phyloP scores from a whole-genome alignment of 2,888 invertebrate species.

The Nomada ferruginata region DNA sequence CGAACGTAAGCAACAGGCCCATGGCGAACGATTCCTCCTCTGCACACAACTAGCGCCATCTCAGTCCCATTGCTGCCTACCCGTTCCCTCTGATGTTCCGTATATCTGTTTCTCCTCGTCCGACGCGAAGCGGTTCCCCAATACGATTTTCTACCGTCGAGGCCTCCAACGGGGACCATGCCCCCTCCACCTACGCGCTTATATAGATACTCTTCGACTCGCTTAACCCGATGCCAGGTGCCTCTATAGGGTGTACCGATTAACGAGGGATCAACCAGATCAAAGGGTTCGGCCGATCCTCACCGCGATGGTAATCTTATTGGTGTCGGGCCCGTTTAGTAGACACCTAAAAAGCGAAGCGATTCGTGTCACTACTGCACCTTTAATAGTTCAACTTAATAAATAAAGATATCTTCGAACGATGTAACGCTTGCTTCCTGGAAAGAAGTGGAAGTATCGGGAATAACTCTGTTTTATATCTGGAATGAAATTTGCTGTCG shows the following conservation, averaged over 20 bases:
- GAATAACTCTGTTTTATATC: no score
- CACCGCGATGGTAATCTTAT: constrained; percentile 5
- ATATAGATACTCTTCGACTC: constrained; percentile 54
- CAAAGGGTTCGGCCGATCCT: constrained; percentile 11
- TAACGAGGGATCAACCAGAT: constrained; percentile 44
- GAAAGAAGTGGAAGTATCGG: no score
- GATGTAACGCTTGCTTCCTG: background rate
- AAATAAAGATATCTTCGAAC: background rate
- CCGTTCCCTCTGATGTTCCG: background rate
- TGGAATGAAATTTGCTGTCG: background rate
- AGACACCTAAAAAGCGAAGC: background rate
- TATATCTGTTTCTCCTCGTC: constrained; percentile 14
- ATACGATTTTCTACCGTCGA: constrained; percentile 50
- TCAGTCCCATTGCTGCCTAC: constrained; percentile 16
- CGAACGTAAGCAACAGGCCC: constrained; percentile 47
- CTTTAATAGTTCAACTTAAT: no score
- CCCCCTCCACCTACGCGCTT: constrained; percentile 63
- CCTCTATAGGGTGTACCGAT: constrained; percentile 63
- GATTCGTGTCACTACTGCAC: no score
- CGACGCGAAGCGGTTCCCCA: constrained; percentile 23
- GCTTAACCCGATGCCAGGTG: constrained; percentile 60
- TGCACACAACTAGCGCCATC: constrained; percentile 53
- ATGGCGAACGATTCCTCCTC: constrained; percentile 59
- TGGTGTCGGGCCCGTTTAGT: background rate
- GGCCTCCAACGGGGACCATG: constrained; percentile 51